Base-by-base conservation (phyloP, 2,797 vertebrate species). In the Paratrypauchen microcephalus region DNA sequence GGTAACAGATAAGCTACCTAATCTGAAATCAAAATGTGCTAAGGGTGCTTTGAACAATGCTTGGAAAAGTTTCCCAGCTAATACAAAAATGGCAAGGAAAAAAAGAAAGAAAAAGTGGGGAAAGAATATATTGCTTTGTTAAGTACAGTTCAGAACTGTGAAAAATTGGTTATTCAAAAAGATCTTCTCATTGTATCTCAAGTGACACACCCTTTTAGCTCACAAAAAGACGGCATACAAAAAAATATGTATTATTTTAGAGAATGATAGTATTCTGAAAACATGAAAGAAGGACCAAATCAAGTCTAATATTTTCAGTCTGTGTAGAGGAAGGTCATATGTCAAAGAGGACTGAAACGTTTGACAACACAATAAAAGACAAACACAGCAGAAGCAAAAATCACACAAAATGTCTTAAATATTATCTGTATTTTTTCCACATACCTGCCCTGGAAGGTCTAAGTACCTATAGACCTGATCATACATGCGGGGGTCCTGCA, bases 401-500 rank as follows among this genome's bases (percentile, higher is more conserved):
- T 78, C 78, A 84, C 66, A 87, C 62, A 82, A 62, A 74, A 24
- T 81, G 52, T 77, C 56, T 47, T 41, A 73, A 78, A 70, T 62
- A 80, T 86, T 5, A 15, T 0, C 74, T 69, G 61, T 84, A 71
- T 87, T 86, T 65, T 86, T 16, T 60, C 74, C 85, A 93, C 93
- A 89, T 94, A 94, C 93, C 92, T 94, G 92, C 87, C 90, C 91
- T 83, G 93, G 93, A 78, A 93, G 93, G 90, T 94, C 93, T 91
- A 94, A 91, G 91, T 93, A 94, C 87, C 91, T 92, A 90, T 93
- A 94, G 91, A 94, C 92, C 91, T 94, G 92, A 88, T 93, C 92
- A 90, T 93, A 93, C 90, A 93, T 93, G 89, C 90, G 92, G 79
- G 90, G 90, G 69, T 94, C 93, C 92, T 94, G 92, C 90, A 94